Base-by-base conservation (phyloP, 2,888 invertebrate genomes). In the Pimpla rufipes region DNA sequence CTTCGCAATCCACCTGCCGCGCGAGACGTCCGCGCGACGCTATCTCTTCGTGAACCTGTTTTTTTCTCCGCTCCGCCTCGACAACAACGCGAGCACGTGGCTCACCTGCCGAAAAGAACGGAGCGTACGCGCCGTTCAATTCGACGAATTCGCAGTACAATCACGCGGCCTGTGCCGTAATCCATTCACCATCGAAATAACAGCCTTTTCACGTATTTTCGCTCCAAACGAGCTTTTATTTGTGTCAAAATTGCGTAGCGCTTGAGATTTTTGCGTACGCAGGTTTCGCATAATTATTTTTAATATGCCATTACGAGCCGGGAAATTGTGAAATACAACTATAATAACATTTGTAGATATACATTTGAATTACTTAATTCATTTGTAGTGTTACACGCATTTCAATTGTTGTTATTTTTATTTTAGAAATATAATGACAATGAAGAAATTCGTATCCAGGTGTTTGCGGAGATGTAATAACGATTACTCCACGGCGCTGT, bases 1-100 rank as follows among this genome's bases (percentile, higher is more conserved):
- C 78, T 78, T 81, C 73, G 66, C 73, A 74, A 81, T 55, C 35
- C 45, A 59, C 59, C 73, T 37, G 67, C 71, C 18, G 35, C 13
- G 11, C 45, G 35, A 45, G n/a, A n/a, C n/a, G n/a, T n/a, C 35
- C 45, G 37, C 47, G 55, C 45, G 57, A 59, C 23, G 62, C 73
- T 62, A 37, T 47, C 21, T 35, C 47, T 67, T 29, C 13, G 45
- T 18, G 78, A 81, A 68, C 62, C 62, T 64, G 78, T 68, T 68
- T 78, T 42, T 74, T 59, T 81, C 55, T 18, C 4, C 35, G 23
- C 37, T 66, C 3, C 16, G 5, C 67, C 47, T 50, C 67, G 47
- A 47, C 29, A 50, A 47, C 8, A 67, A 47, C 67, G 29, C 29
- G 16, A 40, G 42, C 23, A 40, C 45, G 16, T 35, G 42, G 52